A percentile compares a stretch with the other conserved stretches of the same genome.
Conservation (phyloP, 2,113 vertebrate genomes). For the Cryptomyrus ogoouensis region DNA sequence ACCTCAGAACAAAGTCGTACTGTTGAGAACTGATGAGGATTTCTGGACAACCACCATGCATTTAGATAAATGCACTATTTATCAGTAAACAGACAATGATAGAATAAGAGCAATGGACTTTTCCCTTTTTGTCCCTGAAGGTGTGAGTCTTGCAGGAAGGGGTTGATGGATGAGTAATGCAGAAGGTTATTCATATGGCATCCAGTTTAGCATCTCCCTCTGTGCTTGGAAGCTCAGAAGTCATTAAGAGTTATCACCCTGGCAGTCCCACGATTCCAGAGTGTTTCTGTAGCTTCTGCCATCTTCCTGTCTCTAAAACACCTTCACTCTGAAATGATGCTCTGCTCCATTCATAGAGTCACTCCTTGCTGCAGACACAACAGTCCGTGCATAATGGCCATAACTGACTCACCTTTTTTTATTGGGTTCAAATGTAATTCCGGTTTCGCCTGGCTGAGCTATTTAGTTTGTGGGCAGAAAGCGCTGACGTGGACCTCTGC, state of each 20-base stretch:
- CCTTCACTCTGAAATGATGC: no score
- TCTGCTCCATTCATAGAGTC: neutral
- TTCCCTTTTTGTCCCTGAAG: neutral
- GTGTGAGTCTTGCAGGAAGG: neutral
- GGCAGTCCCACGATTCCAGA: neutral
- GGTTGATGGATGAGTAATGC: neutral
- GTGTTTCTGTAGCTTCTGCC: neutral
- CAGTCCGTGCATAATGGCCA: neutral
- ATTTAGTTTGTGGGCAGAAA: slow-evolving; percentile 8
- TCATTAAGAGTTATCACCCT: neutral
- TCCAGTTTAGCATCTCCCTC: neutral
- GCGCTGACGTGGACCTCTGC: neutral
- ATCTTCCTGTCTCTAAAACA: neutral
- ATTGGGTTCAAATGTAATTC: slow-evolving; percentile 8
- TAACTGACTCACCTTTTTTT: slow-evolving; percentile 2
- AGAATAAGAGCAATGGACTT: neutral
- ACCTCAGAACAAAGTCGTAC: neutral
- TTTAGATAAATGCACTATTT: neutral
- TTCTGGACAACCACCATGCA: neutral
- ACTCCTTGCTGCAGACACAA: neutral
- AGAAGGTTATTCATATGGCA: neutral
- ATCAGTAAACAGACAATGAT: neutral
- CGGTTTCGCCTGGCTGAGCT: neutral
- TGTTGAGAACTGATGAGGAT: neutral
- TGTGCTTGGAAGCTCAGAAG: neutral